Evolutionary conservation across 2,113 vertebrate genomes (phyloP).

Genomic region (Rostratula benghalensis): DNA sequence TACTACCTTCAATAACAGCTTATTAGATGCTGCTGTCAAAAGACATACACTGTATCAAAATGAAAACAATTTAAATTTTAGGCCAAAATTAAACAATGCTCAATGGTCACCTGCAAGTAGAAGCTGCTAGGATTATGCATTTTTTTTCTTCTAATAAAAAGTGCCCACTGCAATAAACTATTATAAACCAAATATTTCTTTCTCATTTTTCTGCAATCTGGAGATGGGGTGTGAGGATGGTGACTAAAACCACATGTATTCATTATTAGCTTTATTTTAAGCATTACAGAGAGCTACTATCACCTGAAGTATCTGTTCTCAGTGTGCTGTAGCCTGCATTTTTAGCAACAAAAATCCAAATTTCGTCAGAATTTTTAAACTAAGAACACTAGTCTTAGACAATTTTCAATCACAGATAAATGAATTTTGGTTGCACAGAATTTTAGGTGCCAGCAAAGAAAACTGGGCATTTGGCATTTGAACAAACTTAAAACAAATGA

Average conservation of each 20-base stretch:
- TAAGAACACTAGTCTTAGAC: not conserved
- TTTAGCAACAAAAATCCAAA: not conserved
- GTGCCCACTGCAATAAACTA: conserved; percentile 87
- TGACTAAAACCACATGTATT: not conserved
- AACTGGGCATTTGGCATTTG: not conserved
- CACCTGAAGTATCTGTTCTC: not conserved
- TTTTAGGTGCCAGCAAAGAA: not conserved
- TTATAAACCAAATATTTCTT: conserved; percentile 35
- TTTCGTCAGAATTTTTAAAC: not conserved
- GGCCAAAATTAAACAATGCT: conserved; percentile 81
- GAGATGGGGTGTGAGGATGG: not conserved
- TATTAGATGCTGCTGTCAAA: conserved; percentile 74
- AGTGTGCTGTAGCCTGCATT: not conserved
- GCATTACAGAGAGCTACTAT: not conserved
- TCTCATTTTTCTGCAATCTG: not conserved
- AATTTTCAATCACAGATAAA: not conserved
- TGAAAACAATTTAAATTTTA: conserved; percentile 62
- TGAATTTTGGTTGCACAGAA: not conserved
- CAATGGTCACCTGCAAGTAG: conserved; percentile 87
- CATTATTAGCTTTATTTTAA: conserved; percentile 56
- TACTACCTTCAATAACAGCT: conserved; percentile 74
- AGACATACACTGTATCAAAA: conserved; percentile 76
- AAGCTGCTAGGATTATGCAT: conserved; percentile 82
- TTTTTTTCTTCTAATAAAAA: conserved; percentile 84
- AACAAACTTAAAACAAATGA: not conserved